Percentiles rank a stretch among this genome's conserved stretches.
These are phyloP conservation scores for Piscicola geometra DNA, from an alignment of 2,888 invertebrate species.

Conservation along the genomic window DNA sequence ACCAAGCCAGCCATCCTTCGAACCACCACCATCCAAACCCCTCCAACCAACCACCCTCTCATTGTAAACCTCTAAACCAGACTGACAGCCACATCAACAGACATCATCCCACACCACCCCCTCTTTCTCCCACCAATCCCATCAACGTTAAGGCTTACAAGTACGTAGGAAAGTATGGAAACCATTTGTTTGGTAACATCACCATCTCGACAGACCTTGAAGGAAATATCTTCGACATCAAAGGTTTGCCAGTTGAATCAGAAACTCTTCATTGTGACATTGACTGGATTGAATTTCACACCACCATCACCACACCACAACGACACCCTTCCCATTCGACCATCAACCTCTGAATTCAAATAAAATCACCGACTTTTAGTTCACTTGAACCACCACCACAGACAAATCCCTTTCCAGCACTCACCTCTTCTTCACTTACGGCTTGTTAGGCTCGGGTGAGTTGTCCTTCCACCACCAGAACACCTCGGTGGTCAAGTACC, in stretches of 20 bases:
- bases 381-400: too few relatives aligned
- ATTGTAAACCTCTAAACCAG: not conserved
- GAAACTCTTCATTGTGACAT: too few relatives aligned
- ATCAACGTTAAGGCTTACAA: not conserved
- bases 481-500: not conserved
- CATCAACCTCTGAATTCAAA: too few relatives aligned
- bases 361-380: too few relatives aligned
- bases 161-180: slow-evolving; percentile 1
- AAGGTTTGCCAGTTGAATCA: too few relatives aligned
- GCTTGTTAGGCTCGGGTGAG: not conserved
- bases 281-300: too few relatives aligned
- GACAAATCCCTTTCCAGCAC: not conserved
- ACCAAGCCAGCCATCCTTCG: not conserved
- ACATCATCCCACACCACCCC: not conserved
- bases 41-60: not conserved
- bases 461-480: not conserved
- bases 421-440: not conserved
- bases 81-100: not conserved
- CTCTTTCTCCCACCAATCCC: not conserved
- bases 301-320: too few relatives aligned
- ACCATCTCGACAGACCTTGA: not conserved
- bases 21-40: not conserved
- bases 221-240: not conserved
- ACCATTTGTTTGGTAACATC: slow-evolving; percentile 7
- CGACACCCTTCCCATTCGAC: too few relatives aligned